A percentile compares a stretch with the other conserved stretches of the same genome.
phyloP scores from a whole-genome alignment of 2,113 vertebrate species.

The Oreochromis tanganicae region DNA sequence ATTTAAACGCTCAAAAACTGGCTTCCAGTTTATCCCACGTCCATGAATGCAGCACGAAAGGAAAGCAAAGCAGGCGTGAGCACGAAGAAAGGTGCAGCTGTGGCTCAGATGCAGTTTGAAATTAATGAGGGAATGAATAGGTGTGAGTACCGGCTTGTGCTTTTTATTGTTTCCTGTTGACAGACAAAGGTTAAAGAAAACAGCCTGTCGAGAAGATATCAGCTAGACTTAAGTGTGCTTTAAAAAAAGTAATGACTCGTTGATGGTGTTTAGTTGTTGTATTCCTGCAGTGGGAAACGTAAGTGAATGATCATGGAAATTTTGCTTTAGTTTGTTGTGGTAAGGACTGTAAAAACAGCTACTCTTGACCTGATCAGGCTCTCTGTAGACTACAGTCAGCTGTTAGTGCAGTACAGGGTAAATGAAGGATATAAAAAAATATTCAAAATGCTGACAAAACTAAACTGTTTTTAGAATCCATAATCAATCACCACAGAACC shows the following conservation, averaged over 20 bases:
- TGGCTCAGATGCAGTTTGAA: background rate
- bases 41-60: background rate
- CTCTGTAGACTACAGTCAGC: background rate
- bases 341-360: background rate
- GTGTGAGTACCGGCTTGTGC: background rate
- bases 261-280: background rate
- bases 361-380: background rate
- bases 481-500: background rate
- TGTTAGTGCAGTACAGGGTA: background rate
- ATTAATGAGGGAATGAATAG: background rate
- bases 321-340: background rate
- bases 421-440: background rate
- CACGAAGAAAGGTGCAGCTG: background rate
- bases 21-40: background rate
- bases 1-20: fast-evolving
- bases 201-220: background rate
- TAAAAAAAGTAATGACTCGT: background rate
- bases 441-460: background rate
- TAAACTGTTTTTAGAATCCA: background rate
- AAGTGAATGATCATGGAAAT: background rate
- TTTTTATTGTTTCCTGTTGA: background rate
- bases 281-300: background rate
- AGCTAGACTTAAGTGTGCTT: background rate
- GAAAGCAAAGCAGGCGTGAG: background rate
- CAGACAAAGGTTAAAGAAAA: background rate